Percentiles rank a stretch among this genome's conserved stretches.
These are phyloP conservation scores for Styela plicata DNA, from an alignment of 23 tunicate species.

Conservation along the genomic window DNA sequence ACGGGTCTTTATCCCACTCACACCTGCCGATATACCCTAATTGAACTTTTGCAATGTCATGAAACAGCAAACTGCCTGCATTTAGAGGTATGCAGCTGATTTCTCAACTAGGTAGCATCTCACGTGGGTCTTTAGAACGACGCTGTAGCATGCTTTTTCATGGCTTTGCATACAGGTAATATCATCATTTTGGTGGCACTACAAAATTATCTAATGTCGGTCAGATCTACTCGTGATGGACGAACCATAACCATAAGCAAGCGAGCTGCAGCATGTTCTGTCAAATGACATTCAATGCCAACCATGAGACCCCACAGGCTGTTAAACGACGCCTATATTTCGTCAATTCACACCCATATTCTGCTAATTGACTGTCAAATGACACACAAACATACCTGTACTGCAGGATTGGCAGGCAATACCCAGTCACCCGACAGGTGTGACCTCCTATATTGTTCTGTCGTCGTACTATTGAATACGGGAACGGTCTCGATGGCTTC, in stretches of 20 bases:
- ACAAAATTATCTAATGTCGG: too few relatives aligned
- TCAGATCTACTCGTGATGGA: not conserved
- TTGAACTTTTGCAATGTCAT: too few relatives aligned
- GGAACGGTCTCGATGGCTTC: constrained; percentile 95
- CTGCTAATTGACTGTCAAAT: not conserved
- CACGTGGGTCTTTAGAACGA: too few relatives aligned
- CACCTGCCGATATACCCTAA: too few relatives aligned
- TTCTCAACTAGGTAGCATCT: too few relatives aligned
- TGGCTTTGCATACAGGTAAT: too few relatives aligned
- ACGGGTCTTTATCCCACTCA: too few relatives aligned
- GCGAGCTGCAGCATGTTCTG: not conserved
- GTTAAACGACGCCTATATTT: not conserved
- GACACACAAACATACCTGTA: constrained; percentile 14
- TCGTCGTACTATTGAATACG: constrained; percentile 75
- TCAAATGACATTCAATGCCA: not conserved
- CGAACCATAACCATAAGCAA: not conserved
- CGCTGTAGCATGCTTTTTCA: too few relatives aligned
- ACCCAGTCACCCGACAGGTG: constrained; percentile 83
- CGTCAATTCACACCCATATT: not conserved
- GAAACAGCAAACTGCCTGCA: too few relatives aligned
- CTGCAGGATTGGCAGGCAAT: constrained; percentile 45
- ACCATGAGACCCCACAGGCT: not conserved
- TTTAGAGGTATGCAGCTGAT: too few relatives aligned
- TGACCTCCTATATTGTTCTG: constrained; percentile 83
- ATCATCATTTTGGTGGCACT: too few relatives aligned